phyloP scores from a whole-genome alignment of 2,888 invertebrate genomes.

The Drosophila melanocephala region DNA sequence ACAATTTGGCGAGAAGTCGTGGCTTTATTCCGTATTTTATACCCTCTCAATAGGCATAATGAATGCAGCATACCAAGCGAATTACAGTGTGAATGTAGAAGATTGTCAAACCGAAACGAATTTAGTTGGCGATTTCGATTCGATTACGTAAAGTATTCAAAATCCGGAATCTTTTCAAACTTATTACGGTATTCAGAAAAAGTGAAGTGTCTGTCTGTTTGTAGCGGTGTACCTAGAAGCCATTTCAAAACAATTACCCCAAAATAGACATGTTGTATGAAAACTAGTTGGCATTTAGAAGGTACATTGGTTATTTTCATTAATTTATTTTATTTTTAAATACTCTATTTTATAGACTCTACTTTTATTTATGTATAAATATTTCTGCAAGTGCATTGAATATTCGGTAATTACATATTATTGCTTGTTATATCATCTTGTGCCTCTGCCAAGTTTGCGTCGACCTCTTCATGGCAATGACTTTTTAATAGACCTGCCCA shows the following conservation, averaged over 20 bases:
- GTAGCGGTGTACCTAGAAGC: background rate
- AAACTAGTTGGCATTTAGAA: background rate
- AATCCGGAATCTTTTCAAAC: background rate
- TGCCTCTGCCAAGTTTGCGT: constrained; percentile 8
- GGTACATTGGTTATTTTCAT: background rate
- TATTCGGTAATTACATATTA: background rate
- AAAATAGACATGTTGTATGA: background rate
- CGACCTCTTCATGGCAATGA: constrained; percentile 32
- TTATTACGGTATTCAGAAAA: background rate
- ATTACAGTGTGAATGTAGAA: background rate
- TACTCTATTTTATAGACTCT: background rate
- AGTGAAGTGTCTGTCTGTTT: background rate
- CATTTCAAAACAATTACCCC: background rate
- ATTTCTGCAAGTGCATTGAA: constrained; percentile 4
- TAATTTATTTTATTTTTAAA: background rate
- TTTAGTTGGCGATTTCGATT: background rate
- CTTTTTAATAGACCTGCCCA: constrained; percentile 60
- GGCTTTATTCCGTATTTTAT: constrained; percentile 38
- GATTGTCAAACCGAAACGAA: background rate
- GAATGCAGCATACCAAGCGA: background rate
- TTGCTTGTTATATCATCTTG: constrained; percentile 34
- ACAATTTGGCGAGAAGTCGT: constrained; percentile 61
- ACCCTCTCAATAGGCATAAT: constrained; percentile 12
- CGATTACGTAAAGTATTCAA: background rate
- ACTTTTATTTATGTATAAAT: background rate